phyloP scores from a whole-genome alignment of 2,888 invertebrate genomes.

The Acanthosepion lycidas region DNA sequence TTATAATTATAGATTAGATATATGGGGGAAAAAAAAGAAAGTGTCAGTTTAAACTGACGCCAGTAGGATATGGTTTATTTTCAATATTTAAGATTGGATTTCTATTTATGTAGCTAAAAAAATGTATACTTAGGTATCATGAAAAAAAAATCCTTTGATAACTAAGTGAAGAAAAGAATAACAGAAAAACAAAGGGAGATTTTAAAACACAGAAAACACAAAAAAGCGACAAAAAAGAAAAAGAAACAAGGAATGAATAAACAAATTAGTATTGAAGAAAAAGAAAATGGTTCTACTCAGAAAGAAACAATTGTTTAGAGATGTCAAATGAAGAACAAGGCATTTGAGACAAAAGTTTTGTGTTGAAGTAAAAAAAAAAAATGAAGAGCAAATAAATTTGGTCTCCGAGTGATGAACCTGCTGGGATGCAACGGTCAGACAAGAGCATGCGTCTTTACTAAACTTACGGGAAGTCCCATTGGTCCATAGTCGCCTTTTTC shows the following conservation, averaged over 20 bases:
- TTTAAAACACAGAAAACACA: neutral
- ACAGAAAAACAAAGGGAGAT: too few species aligned
- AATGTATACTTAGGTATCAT: too few species aligned
- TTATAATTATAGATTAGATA: too few species aligned
- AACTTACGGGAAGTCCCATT: conserved; percentile 95
- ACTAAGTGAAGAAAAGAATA: too few species aligned
- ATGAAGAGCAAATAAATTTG: neutral
- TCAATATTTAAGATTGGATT: too few species aligned
- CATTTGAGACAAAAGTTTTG: neutral
- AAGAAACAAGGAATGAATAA: neutral
- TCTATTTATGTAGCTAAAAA: too few species aligned
- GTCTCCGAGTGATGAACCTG: neutral
- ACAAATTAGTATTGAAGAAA: neutral
- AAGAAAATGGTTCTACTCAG: neutral
- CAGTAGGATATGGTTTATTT: too few species aligned
- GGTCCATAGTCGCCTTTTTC: conserved; percentile 90
- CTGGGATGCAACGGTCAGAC: neutral
- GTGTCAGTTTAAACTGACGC: too few species aligned
- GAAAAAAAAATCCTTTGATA: too few species aligned
- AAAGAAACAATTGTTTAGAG: neutral
- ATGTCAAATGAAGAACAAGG: neutral
- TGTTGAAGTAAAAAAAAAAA: neutral
- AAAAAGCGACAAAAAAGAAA: neutral
- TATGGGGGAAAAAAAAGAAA: too few species aligned
- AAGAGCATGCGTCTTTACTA: conserved; percentile 35